Conservation (phyloP, 2,888 invertebrate genomes). For the Drosophila robusta region DNA sequence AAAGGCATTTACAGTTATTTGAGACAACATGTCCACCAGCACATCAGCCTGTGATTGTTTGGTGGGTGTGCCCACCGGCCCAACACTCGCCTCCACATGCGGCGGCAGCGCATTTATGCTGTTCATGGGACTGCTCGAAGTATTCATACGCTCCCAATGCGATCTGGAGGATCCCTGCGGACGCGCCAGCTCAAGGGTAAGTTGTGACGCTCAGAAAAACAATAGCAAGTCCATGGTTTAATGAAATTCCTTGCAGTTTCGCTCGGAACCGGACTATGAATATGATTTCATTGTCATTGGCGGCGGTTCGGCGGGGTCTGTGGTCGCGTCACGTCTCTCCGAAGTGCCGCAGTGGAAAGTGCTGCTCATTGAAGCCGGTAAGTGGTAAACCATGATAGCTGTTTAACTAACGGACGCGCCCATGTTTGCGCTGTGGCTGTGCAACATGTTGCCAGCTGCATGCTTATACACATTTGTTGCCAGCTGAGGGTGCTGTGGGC, state of each 20-base stretch:
- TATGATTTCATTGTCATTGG: slow-evolving; percentile 85
- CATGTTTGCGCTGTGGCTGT: slow-evolving; percentile 18
- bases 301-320: slow-evolving; percentile 85
- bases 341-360: slow-evolving; percentile 85
- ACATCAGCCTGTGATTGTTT: slow-evolving; percentile 91
- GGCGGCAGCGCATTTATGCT: slow-evolving; percentile 94
- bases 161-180: slow-evolving; percentile 95
- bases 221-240: not conserved
- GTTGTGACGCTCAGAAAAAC: slow-evolving; percentile 16
- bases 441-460: slow-evolving; percentile 51
- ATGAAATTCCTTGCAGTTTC: slow-evolving; percentile 74
- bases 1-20: slow-evolving; percentile 21
- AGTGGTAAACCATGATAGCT: slow-evolving; percentile 57
- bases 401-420: not conserved
- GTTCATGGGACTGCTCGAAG: slow-evolving; percentile 95
- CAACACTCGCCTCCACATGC: slow-evolving; percentile 93
- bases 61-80: slow-evolving; percentile 91
- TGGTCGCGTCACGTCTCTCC: slow-evolving; percentile 84
- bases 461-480: slow-evolving; percentile 19
- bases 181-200: slow-evolving; percentile 87
- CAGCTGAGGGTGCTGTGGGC: slow-evolving; percentile 45
- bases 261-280: slow-evolving; percentile 84
- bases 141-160: slow-evolving; percentile 93
- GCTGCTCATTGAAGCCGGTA: slow-evolving; percentile 85
- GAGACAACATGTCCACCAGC: slow-evolving; percentile 61